Evolutionary conservation across 2,888 invertebrate species (phyloP), one percentile per base, ranked within the genome.

Genomic region (Agriopis leucophaearia): DNA sequence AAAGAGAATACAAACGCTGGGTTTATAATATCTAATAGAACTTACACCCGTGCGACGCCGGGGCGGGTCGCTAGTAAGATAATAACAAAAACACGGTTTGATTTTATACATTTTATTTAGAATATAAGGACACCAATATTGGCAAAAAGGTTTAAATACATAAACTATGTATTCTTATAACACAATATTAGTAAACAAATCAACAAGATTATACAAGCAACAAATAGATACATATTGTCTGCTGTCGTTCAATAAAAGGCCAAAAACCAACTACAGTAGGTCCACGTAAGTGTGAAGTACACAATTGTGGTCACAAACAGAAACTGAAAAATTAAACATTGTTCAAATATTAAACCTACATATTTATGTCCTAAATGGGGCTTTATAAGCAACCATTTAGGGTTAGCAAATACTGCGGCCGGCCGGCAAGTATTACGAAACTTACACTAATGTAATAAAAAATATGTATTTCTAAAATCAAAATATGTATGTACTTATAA

Each of bases 131-230:
- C 65, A 63, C 62, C 62, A 71, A 69, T 70, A 60, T 58, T 66
- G 72, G 71, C 65, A 67, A 64, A 70, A 64, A 54, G 58, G 66
- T 50, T 63, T 45, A 62, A 68, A 70, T 70, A 71, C 66, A 70
- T 61, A 68, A 47, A 61, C 55, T 60, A 73, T 66, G 67, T 70
- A 72, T 55, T 71, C 51, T 50, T 63, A 56, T 65, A 71, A 71
- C 70, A 71, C 58, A 64, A 67, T 57, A 71, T 75, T 73, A 72
- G 69, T 71, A 69, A 72, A 69, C 66, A 73, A 72, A 67, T 27
- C 69, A 71, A 74, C 67, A 66, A 56, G 58, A 47, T 61, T 52
- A 64, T 45, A 57, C 54, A 64, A 70, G 60, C 62, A 64, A 70
- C 59, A 59, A 60, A 60, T 54, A 54, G 27, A 61, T 54, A 55